These are phyloP conservation scores for Tragelaphus buxtoni DNA, from an alignment of 2,113 vertebrate genomes.

Conservation along the genomic window DNA sequence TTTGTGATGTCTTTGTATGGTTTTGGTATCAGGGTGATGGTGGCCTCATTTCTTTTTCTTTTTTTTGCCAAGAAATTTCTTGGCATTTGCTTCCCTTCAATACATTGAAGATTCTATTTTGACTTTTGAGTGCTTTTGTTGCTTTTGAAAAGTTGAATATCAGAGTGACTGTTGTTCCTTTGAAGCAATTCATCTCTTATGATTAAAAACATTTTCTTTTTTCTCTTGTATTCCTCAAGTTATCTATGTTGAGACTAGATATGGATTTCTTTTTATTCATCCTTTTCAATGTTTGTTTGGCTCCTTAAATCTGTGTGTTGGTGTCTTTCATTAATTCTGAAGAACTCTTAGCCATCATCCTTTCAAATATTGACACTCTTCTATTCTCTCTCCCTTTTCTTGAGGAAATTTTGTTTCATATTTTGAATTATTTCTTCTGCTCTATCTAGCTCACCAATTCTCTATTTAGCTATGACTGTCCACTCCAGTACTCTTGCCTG, in stretches of 20 bases:
- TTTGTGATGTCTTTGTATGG: background rate
- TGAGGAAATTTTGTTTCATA: background rate
- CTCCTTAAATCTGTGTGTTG: background rate
- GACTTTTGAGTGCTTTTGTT: background rate
- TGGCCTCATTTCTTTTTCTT: background rate
- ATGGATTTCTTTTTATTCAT: background rate
- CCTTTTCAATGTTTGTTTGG: background rate
- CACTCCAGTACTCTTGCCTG: too few relatives aligned
- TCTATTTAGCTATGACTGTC: background rate
- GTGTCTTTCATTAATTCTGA: slow-evolving; percentile 9
- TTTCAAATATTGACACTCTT: background rate
- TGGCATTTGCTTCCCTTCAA: background rate
- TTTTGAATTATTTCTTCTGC: background rate
- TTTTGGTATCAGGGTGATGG: background rate
- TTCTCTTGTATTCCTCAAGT: background rate
- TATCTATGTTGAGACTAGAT: background rate
- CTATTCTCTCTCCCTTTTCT: background rate
- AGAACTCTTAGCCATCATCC: background rate
- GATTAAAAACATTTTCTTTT: background rate
- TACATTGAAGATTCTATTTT: background rate
- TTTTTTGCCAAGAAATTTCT: background rate
- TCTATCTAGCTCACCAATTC: background rate
- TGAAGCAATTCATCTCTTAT: background rate
- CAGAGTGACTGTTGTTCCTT: background rate
- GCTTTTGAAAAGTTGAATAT: background rate